Evolutionary conservation across 2,797 vertebrate species (phyloP).

Genomic region (Sibirionetta formosa): DNA sequence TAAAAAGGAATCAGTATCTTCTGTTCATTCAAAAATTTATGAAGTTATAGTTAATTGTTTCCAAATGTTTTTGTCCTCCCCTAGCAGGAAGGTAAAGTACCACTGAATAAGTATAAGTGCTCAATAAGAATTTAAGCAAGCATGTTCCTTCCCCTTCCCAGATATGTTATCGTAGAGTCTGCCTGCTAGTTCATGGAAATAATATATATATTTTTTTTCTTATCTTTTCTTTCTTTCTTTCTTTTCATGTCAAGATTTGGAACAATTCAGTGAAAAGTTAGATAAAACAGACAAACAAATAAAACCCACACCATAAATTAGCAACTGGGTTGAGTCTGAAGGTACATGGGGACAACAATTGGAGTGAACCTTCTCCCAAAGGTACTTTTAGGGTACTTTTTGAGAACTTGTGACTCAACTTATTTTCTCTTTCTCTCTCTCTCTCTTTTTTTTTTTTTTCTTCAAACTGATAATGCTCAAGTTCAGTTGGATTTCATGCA

Average conservation of each 20-base stretch:
- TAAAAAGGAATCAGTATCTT: not conserved
- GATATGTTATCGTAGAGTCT: not conserved
- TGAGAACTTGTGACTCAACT: too few species aligned
- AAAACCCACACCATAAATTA: not conserved
- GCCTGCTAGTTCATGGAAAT: not conserved
- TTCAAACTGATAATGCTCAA: not conserved
- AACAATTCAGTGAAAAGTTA: not conserved
- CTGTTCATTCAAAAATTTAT: not conserved
- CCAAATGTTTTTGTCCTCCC: not conserved
- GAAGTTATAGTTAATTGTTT: not conserved
- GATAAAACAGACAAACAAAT: not conserved
- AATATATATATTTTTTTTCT: rapidly evolving
- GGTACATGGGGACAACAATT: not conserved
- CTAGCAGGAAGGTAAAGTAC: not conserved
- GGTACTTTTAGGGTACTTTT: not conserved
- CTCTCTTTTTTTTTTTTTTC: too few species aligned
- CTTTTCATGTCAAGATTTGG: not conserved
- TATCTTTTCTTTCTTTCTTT: too few species aligned
- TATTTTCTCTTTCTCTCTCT: too few species aligned
- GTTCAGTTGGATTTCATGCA: not conserved
- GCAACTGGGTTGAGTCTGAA: not conserved
- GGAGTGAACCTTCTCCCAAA: not conserved
- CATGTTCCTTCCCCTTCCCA: not conserved
- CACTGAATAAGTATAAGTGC: not conserved
- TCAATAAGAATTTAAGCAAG: not conserved